Base-by-base conservation (phyloP, 2,113 vertebrate genomes). In the Callaeas wilsoni region DNA sequence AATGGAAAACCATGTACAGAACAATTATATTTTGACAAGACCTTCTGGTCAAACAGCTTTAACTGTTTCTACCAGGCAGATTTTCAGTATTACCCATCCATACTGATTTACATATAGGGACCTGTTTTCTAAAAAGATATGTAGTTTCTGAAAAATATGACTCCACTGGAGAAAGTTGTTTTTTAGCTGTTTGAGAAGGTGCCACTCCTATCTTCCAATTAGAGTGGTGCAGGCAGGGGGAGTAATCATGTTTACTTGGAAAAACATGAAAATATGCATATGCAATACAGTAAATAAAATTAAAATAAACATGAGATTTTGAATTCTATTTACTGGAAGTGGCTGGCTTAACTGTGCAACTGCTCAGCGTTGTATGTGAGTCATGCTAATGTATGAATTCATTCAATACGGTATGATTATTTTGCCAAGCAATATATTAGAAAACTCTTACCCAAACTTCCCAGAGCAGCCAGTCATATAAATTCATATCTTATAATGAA, bases 371-470 rank as follows among this genome's bases (percentile, higher is more conserved):
- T 81, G 59, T 86, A 74, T 73, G 68, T 93, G 87, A 96, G 75
- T 91, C 95, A 95, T 90, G 68, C 52, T 96, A 93, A 95, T 93
- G 82, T 93, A 96, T 70, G 88, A 93, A 95, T 93, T 81, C 93
- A 95, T 96, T 94, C 90, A 88, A 80, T 80, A 84, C 67, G 78
- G 19, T 39, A 39, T 50, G 85, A 95, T 94, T 95, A 92, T 95
- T 97, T 90, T 95, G 82, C 90, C 90, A 94, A 92, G 92, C 56
- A 89, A 77, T 94, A 60, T 88, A 91, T 93, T 91, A 95, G 83
- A 94, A 95, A 91, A 93, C 63, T 90, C 69, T 65, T 77, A 94
- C 75, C 39, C 91, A 63, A 96, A 91, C 79, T 94, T 96, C 82
- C 92, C 55, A 94, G 85, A 91, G 82, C 83, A 96, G 68, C 52